Evolutionary conservation across 1,140 invertebrate genomes (phyloP).

Genomic region (Gonioctena quinquepunctata): DNA sequence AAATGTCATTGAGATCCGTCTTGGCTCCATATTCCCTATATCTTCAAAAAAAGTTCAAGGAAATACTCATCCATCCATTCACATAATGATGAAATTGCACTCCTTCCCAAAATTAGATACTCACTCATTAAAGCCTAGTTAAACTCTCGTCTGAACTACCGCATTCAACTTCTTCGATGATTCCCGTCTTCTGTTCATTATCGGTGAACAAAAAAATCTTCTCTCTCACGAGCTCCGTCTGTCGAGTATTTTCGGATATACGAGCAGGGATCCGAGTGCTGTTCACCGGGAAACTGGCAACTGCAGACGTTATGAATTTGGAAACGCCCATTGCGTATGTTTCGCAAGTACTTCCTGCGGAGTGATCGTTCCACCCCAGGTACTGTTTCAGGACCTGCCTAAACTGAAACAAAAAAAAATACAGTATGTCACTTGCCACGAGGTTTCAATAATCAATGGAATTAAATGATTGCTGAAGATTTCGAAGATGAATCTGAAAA

Average conservation of each 20-base stretch:
- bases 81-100: no score
- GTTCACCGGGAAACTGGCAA: not conserved
- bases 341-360: constrained; percentile 8
- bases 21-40: no score
- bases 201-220: not conserved
- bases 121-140: no score
- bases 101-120: no score
- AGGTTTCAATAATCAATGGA: no score
- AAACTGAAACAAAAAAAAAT: constrained; percentile 18
- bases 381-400: constrained; percentile 11
- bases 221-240: not conserved
- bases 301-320: not conserved
- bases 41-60: no score
- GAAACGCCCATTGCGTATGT: constrained; percentile 11
- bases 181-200: not conserved
- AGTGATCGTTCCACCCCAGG: not conserved
- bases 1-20: no score
- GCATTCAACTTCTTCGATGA: not conserved
- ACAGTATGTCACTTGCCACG: no score
- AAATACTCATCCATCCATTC: no score
- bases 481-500: no score
- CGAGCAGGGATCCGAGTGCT: not conserved
- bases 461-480: no score
- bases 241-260: not conserved
- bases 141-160: not conserved